Evolutionary conservation across 2,113 vertebrate species (phyloP), one percentile per base, ranked within the genome.

Genomic region (Etheostoma cragini): DNA sequence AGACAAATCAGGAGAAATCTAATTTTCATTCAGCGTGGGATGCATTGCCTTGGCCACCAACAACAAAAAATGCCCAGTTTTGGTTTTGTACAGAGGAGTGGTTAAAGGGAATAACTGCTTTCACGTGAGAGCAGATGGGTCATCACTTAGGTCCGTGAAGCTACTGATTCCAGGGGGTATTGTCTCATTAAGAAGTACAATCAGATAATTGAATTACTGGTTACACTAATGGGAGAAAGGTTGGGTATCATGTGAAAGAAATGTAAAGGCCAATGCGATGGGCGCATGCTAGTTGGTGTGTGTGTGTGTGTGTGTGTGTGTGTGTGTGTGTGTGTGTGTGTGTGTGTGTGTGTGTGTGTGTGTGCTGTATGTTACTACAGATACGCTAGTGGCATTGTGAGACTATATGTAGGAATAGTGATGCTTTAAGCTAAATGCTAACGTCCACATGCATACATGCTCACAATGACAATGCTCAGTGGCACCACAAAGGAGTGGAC

Each of bases 1-100:
- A 61, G 49, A 22, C 45, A 38, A 89, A 89, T 88, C 61, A 93
- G 82, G 49, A 77, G 35, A 85, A 94, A 93, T 93, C 74, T 38
- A 87, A 92, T 93, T 92, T 91, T 1, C 83, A 75, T 66, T 61
- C 56, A 70, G 56, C 1, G 11, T 56, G 67, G 71, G 60, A 78
- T 21, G 38, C 35, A 77, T 80, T 89, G 52, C 80, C 87, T 68
- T 91, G 82, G 79, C 82, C 52, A 89, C 81, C 67, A 63, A 35
- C 14, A 26, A 70, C 50, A 76, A 76, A 79, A 66, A 78, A 50
- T 57, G 61, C 15, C 26, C 64, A 49, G n/a, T 42, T 38, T 53
- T 17, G 54, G 45, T 80, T 85, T 79, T 71, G 17, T 68, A 15
- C 6, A 1, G 8, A 13, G 24, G n/a, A 19, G 4, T 11, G 22